phyloP scores from a whole-genome alignment of 2,113 vertebrate species.

The Fulica atra region DNA sequence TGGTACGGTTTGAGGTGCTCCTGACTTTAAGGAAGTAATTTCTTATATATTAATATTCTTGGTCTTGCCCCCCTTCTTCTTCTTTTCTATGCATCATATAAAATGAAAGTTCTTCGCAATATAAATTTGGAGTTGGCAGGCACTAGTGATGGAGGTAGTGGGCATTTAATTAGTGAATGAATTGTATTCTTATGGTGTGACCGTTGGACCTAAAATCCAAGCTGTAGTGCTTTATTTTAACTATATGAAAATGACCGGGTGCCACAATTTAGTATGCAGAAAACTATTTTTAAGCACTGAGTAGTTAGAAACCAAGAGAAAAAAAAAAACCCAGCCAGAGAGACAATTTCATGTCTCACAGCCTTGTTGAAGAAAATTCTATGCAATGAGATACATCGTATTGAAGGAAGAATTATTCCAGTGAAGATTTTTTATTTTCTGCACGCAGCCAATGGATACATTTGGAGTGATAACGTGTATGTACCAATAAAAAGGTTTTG shows the following conservation, averaged over 20 bases:
- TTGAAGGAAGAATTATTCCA: background rate
- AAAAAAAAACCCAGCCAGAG: background rate
- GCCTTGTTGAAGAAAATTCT: background rate
- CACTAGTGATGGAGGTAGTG: conserved; percentile 6
- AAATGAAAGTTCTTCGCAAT: conserved; percentile 44
- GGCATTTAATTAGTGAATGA: conserved; percentile 46
- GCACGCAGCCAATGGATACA: background rate
- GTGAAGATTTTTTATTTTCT: background rate
- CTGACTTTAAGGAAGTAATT: conserved; percentile 38
- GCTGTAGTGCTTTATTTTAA: conserved; percentile 17
- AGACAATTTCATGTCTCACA: background rate
- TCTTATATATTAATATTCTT: conserved; percentile 35
- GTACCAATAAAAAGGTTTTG: background rate
- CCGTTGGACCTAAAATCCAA: conserved; percentile 34
- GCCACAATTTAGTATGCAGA: background rate
- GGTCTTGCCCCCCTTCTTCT: background rate
- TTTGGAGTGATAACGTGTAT: background rate
- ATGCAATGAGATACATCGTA: background rate
- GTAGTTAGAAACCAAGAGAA: conserved; percentile 1
- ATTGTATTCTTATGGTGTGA: conserved; percentile 22
- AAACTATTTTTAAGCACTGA: conserved; percentile 6
- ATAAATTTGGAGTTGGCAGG: conserved; percentile 36
- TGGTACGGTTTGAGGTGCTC: background rate
- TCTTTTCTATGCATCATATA: conserved; percentile 58
- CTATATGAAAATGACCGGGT: background rate